A percentile compares a stretch with the other conserved stretches of the same genome.
phyloP scores from a whole-genome alignment of 2,797 vertebrate genomes.

The Todus mexicanus region DNA sequence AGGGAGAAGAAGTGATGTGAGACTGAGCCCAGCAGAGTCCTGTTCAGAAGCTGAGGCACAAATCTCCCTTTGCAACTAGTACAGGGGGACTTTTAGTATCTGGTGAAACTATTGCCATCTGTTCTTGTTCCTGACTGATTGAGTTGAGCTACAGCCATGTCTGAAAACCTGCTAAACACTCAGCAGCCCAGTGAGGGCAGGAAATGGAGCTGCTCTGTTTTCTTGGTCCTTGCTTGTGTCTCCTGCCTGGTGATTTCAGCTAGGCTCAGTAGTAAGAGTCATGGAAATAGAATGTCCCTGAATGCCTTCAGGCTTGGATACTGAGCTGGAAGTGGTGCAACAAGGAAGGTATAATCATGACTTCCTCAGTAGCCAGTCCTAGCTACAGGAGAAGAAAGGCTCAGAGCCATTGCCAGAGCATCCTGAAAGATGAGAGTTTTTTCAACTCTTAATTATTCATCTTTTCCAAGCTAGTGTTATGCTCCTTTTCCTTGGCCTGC shows the following conservation, averaged over 20 bases:
- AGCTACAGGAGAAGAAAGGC: not conserved
- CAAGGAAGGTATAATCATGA: slow-evolving; percentile 37
- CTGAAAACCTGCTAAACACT: slow-evolving; percentile 8
- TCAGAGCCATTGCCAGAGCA: not conserved
- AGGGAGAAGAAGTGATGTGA: not conserved
- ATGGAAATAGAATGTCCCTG: slow-evolving; percentile 33
- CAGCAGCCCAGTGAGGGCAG: not conserved
- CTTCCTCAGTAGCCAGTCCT: slow-evolving; percentile 11
- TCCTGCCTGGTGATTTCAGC: slow-evolving; percentile 20
- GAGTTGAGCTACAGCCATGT: not conserved
- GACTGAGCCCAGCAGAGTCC: not conserved
- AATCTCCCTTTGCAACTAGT: not conserved
- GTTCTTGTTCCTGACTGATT: not conserved
- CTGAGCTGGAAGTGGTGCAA: slow-evolving; percentile 12
- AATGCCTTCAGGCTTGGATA: slow-evolving; percentile 32
- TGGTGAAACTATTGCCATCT: not conserved
- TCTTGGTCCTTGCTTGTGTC: not conserved
- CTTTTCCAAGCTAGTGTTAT: slow-evolving; percentile 5
- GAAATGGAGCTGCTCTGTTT: slow-evolving; percentile 24
- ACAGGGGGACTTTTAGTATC: not conserved
- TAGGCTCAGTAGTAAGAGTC: not conserved
- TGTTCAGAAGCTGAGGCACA: not conserved
- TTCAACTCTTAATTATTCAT: slow-evolving; percentile 33
- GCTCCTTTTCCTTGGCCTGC: not conserved
- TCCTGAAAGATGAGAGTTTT: not conserved